Evolutionary conservation across 2,888 invertebrate species (phyloP), one percentile per base, ranked within the genome.

Genomic region (Seira ritae): DNA sequence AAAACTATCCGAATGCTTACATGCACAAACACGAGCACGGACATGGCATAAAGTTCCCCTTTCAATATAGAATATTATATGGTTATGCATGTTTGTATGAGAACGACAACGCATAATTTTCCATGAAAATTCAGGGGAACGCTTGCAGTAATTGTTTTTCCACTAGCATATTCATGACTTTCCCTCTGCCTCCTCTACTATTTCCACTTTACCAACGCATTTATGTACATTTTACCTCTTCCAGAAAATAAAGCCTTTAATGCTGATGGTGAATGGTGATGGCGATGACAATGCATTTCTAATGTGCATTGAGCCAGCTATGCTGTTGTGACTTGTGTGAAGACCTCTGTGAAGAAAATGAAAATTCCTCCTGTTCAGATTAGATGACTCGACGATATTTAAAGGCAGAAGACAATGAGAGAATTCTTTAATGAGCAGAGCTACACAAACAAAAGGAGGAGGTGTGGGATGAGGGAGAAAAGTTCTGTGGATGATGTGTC

Each of bases 111-210:
- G 60, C n/a, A 60, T n/a, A 60, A 17, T 60, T 60, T 15, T 60
- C 3, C 17, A 60, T 60, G 60, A 60, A 60, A 60, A n/a, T 60
- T n/a, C 10, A 10, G 15, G 4, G 10, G 4, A 60, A n/a, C 42
- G 42, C 12, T 42, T 42, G 60, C n/a, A 60, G 20, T 78, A 70
- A 71, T 78, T 78, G 78, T 71, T 60, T 60, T 60, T 60, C 70
- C 66, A 69, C 80, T 80, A 80, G 80, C 80, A 80, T 80, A 80
- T 80, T 80, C 80, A 80, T 80, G 80, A 80, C n/a, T 67, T 67
- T 73, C 68, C 55, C 50, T 68, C 68, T 37, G 66, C 66, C 72
- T 50, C 71, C 20, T 31, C 67, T 46, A 23, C 22, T 19, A 62
- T 62, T 62, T 62, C 62, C 19, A 60, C 73, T 31, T 60, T 1